Conservation (phyloP, 2,797 vertebrate genomes). For the Centropyge bicolor region DNA sequence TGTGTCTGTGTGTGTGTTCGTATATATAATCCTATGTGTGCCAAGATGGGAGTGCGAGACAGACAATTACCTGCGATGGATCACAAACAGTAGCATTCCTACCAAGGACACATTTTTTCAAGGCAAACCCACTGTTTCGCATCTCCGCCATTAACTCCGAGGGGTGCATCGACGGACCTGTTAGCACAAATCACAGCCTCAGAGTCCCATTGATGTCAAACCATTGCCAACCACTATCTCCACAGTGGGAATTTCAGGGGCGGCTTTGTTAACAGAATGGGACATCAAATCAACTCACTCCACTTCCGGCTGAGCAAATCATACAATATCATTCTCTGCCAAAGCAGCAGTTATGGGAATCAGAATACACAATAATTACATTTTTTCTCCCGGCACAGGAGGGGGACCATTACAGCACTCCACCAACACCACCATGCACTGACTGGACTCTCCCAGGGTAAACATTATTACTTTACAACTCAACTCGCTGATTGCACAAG, state of each 20-base stretch:
- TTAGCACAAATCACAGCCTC: slow-evolving; percentile 97
- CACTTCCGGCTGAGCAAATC: slow-evolving; percentile 99
- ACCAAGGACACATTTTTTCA: slow-evolving; percentile 99
- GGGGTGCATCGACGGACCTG: slow-evolving; percentile 99
- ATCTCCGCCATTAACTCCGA: slow-evolving; percentile 99
- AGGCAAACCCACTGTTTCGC: slow-evolving; percentile 99
- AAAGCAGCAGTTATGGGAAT: slow-evolving; percentile 95
- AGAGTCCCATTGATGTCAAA: slow-evolving; percentile 94
- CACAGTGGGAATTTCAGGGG: slow-evolving; percentile 93
- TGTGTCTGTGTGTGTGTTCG: slow-evolving; percentile 44
- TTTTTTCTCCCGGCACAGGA: slow-evolving; percentile 90
- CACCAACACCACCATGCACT: slow-evolving; percentile 86
- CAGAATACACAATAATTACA: slow-evolving; percentile 97
- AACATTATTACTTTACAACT: slow-evolving; percentile 82
- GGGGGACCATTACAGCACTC: slow-evolving; percentile 90
- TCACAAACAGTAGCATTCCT: slow-evolving; percentile 96
- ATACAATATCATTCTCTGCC: slow-evolving; percentile 96
- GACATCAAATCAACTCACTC: slow-evolving; percentile 99
- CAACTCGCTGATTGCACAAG: slow-evolving; percentile 81
- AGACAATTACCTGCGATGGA: slow-evolving; percentile 96
- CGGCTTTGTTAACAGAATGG: slow-evolving; percentile 99
- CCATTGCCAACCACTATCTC: slow-evolving; percentile 91
- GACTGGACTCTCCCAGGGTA: slow-evolving; percentile 86
- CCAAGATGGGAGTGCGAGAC: slow-evolving; percentile 55
- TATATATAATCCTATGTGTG: slow-evolving; percentile 44